phyloP scores from a whole-genome alignment of 2,113 vertebrate genomes.

The Phalacrocorax carbo region DNA sequence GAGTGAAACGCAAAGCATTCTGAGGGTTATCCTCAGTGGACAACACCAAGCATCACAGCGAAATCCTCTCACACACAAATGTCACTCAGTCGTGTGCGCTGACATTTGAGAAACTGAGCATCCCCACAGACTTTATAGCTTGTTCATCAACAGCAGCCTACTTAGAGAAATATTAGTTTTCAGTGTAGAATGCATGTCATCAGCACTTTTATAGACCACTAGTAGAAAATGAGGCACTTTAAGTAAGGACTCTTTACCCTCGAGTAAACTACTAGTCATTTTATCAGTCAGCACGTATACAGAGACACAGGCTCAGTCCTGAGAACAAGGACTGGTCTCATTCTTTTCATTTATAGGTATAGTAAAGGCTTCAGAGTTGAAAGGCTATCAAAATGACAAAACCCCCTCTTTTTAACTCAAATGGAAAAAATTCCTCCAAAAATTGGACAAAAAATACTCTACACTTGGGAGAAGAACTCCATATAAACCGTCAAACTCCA shows the following conservation, averaged over 20 bases:
- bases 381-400: neutral
- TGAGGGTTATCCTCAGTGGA: neutral
- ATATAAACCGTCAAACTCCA: neutral
- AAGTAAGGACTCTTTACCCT: neutral
- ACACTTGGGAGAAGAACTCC: neutral
- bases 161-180: neutral
- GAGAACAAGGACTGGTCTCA: neutral
- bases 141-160: neutral
- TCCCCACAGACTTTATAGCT: neutral
- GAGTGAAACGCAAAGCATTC: neutral
- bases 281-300: neutral
- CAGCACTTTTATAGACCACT: neutral
- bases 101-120: neutral
- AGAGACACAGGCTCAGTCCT: neutral
- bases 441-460: neutral
- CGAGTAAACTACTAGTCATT: neutral
- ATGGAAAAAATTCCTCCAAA: neutral
- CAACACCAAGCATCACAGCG: neutral
- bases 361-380: neutral
- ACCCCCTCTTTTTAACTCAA: neutral
- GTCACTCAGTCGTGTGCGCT: rapidly evolving
- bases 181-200: neutral
- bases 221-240: neutral
- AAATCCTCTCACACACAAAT: neutral
- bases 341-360: neutral